A percentile compares a stretch with the other conserved stretches of the same genome.
Conservation (phyloP, 2,113 vertebrate species). For the Lamprotornis superbus region DNA sequence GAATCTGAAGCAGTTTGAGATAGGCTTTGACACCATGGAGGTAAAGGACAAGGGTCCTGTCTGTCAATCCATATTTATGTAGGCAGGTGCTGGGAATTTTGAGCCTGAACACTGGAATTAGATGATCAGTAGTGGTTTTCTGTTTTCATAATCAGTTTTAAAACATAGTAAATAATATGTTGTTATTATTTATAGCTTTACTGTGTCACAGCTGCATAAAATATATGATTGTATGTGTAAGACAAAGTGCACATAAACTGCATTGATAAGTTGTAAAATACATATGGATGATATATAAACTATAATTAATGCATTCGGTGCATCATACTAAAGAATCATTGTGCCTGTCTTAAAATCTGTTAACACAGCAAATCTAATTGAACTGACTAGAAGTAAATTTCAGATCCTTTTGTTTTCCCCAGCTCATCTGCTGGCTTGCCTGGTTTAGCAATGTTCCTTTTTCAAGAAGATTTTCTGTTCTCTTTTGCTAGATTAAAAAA, state of each 20-base stretch:
- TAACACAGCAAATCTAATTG: neutral
- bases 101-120: neutral
- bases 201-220: neutral
- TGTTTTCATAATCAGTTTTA: neutral
- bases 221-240: rapidly evolving
- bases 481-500: neutral
- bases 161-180: neutral
- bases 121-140: neutral
- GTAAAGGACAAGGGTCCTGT: neutral
- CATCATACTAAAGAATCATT: neutral
- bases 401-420: neutral
- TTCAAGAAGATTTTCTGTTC: constrained; percentile 8
- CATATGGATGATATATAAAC: neutral
- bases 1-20: constrained; percentile 49
- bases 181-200: neutral
- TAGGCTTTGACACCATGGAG: neutral
- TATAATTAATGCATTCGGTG: neutral
- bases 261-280: neutral
- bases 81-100: neutral
- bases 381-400: neutral
- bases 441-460: neutral
- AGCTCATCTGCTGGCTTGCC: neutral
- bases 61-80: neutral
- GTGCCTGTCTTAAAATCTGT: neutral
- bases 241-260: neutral